Base-by-base conservation (phyloP, 2,888 invertebrate species). In the Margaritifera margaritifera region DNA sequence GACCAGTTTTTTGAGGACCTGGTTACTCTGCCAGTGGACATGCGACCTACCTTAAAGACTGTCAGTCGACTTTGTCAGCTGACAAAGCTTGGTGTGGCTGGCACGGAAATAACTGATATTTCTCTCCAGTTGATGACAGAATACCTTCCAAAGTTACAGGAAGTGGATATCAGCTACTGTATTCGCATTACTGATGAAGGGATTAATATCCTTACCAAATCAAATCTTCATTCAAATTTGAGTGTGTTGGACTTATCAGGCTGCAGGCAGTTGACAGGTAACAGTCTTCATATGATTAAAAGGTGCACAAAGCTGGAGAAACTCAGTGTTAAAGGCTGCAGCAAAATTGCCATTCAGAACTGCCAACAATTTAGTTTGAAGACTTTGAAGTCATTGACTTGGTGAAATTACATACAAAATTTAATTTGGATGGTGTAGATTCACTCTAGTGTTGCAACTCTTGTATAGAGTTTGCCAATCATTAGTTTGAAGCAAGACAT, bases 41-140 rank as follows among this genome's bases (percentile, higher is more conserved):
- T 95, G 0, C 91, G 96, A 50, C 96, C 96, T 3, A 90, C 89
- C 0, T 90, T 94, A 60, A 94, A 57, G 93, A 94, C 94, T 54
- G 93, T 94, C 77, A 94, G 94, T 22, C 93, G 95, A 11, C 92
- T 97, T 55, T 93, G 95, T 57, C 94, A 95, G 79, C 90, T 97
- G 51, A 93, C 93, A 75, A 93, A 93, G 66, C 91, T 98, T 24
- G 92, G 93, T 74, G 91, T 97, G 65, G 94, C 95, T 31, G 97
- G 97, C 19, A 96, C 96, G 0, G 96, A 96, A 83, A 93, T 98
- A 75, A 95, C 96, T 0, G 97, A 97, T 88, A 94, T 95, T n/a
- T 93, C 95, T 0, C 92, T 96, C 89, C 92, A 88, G 64, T 83
- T 89, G 50, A 81, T 90, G 27, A 83, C 86, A 18, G 83, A 86